Percentiles rank a stretch among this genome's conserved stretches.
Conservation (phyloP, 2,888 invertebrate species). For the Heliconius charithonia region DNA sequence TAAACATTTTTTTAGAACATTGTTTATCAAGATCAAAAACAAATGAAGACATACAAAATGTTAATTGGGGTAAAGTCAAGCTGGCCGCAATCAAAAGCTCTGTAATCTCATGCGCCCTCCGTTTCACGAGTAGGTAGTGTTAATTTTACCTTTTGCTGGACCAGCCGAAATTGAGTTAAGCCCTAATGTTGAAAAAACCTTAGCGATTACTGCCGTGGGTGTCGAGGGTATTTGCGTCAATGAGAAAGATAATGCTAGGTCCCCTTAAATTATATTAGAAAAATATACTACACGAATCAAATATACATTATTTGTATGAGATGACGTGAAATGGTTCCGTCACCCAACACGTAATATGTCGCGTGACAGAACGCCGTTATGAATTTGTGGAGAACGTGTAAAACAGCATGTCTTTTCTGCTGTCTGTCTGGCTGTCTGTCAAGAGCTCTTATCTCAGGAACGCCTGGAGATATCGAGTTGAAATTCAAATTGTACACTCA, state of each 20-base stretch:
- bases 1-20: no score
- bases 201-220: conserved; percentile 5
- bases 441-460: no score
- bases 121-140: conserved; percentile 14
- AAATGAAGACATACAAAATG: conserved; percentile 15
- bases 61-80: conserved; percentile 23
- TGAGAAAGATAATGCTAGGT: neutral
- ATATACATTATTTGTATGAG: neutral
- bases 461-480: no score
- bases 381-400: no score
- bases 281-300: neutral
- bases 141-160: conserved; percentile 27
- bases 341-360: no score
- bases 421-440: no score
- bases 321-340: neutral
- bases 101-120: conserved; percentile 18
- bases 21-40: conserved; percentile 9
- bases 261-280: neutral
- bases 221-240: neutral
- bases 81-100: conserved; percentile 15
- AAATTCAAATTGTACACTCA: no score
- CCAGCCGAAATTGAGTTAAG: conserved; percentile 18
- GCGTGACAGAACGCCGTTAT: no score
- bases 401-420: no score
- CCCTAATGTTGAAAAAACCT: conserved; percentile 12